phyloP scores from a whole-genome alignment of 2,797 vertebrate species.

The Hoplostethus mediterraneus region DNA sequence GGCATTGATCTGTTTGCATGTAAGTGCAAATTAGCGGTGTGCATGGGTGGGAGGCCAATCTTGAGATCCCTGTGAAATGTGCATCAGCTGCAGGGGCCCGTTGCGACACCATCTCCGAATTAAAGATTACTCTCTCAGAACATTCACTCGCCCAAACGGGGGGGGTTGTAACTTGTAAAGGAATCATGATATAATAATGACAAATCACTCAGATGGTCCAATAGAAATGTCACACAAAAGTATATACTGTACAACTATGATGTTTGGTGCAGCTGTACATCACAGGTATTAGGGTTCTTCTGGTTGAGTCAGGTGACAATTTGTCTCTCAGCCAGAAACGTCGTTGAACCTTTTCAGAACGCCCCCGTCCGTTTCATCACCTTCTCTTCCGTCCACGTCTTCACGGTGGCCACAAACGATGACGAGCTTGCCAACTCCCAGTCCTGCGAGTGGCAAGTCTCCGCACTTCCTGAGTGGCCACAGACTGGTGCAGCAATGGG shows the following conservation, averaged over 20 bases:
- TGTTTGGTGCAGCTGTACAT: conserved; percentile 76
- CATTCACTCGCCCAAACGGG: conserved; percentile 13
- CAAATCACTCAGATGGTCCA: conserved; percentile 41
- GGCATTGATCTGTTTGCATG: conserved; percentile 81
- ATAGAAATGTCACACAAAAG: conserved; percentile 54
- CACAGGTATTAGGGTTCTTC: conserved; percentile 79
- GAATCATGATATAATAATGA: conserved; percentile 31
- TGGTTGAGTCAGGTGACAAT: conserved; percentile 58
- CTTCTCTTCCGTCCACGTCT: conserved; percentile 14
- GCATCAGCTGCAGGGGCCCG: conserved; percentile 41
- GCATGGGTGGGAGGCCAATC: conserved; percentile 51
- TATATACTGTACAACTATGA: conserved; percentile 41
- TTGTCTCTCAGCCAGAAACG: conserved; percentile 36
- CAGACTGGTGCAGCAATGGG: conserved; percentile 28
- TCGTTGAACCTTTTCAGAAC: conserved; percentile 24
- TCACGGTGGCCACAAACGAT: conserved; percentile 35
- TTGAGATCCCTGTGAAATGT: conserved; percentile 45
- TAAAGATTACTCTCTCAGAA: conserved; percentile 5
- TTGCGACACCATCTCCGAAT: conserved; percentile 14
- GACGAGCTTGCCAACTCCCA: conserved; percentile 1
- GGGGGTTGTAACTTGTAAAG: too few species aligned
- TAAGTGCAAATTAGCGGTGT: conserved; percentile 70
- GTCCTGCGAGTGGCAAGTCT: conserved; percentile 16
- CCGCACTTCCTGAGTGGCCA: conserved; percentile 31
- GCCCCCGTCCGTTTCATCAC: conserved; percentile 27